A percentile compares a stretch with the other conserved stretches of the same genome.
Evolutionary conservation across 1,140 invertebrate genomes (phyloP).

Genomic region (fruit fly (Drosophila melanogaster)): Release_6_plus_ISO1_MT NT_033779.5:18452001-18452500

Average conservation of each 20-base stretch:
- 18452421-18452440: constrained; percentile 86
- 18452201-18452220: constrained; percentile 84
- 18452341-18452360: constrained; percentile 52
- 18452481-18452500: constrained; percentile 86
- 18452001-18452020: constrained; percentile 55
- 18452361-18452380: constrained; percentile 85
- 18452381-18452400: constrained; percentile 86
- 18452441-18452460: constrained; percentile 86
- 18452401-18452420: constrained; percentile 86
- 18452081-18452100: constrained; percentile 88
- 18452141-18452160: constrained; percentile 87
- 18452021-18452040: constrained; percentile 62
- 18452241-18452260: constrained; percentile 84
- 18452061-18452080: constrained; percentile 86
- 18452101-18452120: constrained; percentile 86
- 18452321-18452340: constrained; percentile 39
- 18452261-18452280: constrained; percentile 85
- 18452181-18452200: constrained; percentile 87
- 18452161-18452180: constrained; percentile 86
- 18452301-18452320: constrained; percentile 13
- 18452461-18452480: constrained; percentile 86
- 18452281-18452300: constrained; percentile 1
- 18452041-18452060: constrained; percentile 71
- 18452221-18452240: constrained; percentile 62
- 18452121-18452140: constrained; percentile 87